Percentiles rank a stretch among this genome's conserved stretches.
Conservation (phyloP, 2,888 invertebrate species). For the Drosophila acutilabella region DNA sequence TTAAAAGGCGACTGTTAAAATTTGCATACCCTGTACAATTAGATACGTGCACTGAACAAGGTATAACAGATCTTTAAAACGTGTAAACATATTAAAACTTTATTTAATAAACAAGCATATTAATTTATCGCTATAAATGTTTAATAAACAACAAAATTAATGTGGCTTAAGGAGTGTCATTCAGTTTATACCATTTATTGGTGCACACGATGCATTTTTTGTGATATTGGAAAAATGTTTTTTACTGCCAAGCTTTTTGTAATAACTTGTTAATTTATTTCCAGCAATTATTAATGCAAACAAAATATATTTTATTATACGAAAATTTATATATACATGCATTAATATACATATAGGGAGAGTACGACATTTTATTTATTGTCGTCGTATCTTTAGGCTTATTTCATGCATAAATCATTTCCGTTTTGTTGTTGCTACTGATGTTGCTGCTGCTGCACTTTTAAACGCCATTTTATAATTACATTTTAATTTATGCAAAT, state of each 20-base stretch:
- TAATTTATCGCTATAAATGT: not conserved
- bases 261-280: conserved; percentile 78
- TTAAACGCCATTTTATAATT: conserved; percentile 72
- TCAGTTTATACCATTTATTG: not conserved
- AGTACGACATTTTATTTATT: conserved; percentile 60
- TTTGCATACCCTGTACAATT: conserved; percentile 17
- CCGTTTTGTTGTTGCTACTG: conserved; percentile 45
- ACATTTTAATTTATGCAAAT: conserved; percentile 80
- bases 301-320: conserved; percentile 60
- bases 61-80: not conserved
- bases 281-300: conserved; percentile 78
- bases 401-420: conserved; percentile 78
- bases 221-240: conserved; percentile 5
- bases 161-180: not conserved
- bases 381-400: conserved; percentile 61
- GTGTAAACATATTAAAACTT: too few species aligned
- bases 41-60: not conserved
- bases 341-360: conserved; percentile 22
- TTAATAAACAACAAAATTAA: not conserved
- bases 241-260: conserved; percentile 44
- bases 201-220: not conserved
- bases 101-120: too few species aligned
- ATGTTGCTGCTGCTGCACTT: conserved; percentile 42
- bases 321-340: conserved; percentile 19
- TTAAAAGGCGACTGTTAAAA: conserved; percentile 63